Base-by-base conservation (phyloP, 2,113 vertebrate species). In the Recurvirostra avosetta region DNA sequence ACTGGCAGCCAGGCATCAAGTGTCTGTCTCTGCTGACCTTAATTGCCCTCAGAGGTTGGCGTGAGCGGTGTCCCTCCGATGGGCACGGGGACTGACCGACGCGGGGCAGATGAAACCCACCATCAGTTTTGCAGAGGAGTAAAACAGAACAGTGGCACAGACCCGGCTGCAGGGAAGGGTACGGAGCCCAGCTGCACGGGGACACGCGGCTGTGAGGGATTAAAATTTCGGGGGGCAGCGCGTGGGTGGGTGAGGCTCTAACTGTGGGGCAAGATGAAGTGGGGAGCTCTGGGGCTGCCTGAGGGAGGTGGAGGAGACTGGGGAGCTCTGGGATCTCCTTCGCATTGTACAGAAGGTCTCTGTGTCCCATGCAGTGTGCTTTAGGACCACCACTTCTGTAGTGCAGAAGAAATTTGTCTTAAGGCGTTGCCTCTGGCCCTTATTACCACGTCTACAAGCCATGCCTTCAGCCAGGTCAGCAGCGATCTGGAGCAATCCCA, bases 121-220 rank as follows among this genome's bases (percentile, higher is more conserved):
- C 6, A 19, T 16, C 47, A 5, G 36, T 38, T 71, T 34, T 32
- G 17, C 15, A 41, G 29, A 58, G 36, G 29, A 53, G 12, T 23
- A 30, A 21, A 59, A 9, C 8, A 34, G n/a, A 40, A 6, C 4
- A 20, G 15, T 6, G 23, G 13, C 45, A 7, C 29, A 20, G 15
- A 19, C 15, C 8, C 15, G 11, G 50, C 15, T 17, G 32, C 15
- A 4, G 41, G 66, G 58, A 30, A 21, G 65, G 56, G 18, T 6
- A 12, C 1, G 2, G 58, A 71, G 20, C 32, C 22, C 18, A 5
- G 49, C 11, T 43, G 36, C 41, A 12, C 0, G 1, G 3, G 25
- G 53, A 18, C 3, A 1, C 1, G 40, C 3, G 10, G 45, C 68
- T 27, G 43, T 5, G 15, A 27, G 34, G 21, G n/a, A 4, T 19